Evolutionary conservation across 2,113 vertebrate species (phyloP).

Genomic region (Nesoenas mayeri): DNA sequence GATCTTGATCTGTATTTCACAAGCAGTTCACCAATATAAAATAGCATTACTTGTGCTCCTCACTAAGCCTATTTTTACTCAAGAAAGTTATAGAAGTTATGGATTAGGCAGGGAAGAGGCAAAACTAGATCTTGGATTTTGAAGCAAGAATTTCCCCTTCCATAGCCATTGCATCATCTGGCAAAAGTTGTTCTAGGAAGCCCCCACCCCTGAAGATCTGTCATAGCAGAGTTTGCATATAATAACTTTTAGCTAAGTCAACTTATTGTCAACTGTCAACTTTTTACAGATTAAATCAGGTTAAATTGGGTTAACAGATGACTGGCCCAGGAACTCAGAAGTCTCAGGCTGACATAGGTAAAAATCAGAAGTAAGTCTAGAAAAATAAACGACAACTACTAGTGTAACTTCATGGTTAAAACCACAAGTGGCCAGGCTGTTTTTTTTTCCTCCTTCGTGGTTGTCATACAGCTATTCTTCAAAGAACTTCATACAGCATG

Average conservation of each 20-base stretch:
- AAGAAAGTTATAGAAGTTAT: background rate
- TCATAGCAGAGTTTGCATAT: background rate
- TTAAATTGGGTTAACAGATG: background rate
- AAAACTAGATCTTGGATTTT: background rate
- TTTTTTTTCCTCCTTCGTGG: background rate
- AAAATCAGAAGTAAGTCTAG: background rate
- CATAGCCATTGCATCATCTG: background rate
- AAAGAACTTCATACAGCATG: background rate
- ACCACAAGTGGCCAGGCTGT: background rate
- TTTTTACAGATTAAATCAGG: background rate
- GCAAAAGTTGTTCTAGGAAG: background rate
- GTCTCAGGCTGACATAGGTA: background rate
- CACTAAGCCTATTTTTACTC: background rate
- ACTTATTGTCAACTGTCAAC: background rate
- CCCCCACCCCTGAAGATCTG: background rate
- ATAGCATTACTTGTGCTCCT: accelerated
- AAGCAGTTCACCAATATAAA: background rate
- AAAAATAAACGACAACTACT: background rate
- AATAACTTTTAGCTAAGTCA: background rate
- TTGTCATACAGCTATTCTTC: background rate
- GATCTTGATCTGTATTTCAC: background rate
- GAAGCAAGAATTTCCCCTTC: background rate
- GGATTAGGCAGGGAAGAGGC: background rate
- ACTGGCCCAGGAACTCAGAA: background rate
- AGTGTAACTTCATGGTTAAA: background rate